Evolutionary conservation across 2,797 vertebrate genomes (phyloP), one percentile per base, ranked within the genome.

Genomic region (Dromococcyx pavoninus): DNA sequence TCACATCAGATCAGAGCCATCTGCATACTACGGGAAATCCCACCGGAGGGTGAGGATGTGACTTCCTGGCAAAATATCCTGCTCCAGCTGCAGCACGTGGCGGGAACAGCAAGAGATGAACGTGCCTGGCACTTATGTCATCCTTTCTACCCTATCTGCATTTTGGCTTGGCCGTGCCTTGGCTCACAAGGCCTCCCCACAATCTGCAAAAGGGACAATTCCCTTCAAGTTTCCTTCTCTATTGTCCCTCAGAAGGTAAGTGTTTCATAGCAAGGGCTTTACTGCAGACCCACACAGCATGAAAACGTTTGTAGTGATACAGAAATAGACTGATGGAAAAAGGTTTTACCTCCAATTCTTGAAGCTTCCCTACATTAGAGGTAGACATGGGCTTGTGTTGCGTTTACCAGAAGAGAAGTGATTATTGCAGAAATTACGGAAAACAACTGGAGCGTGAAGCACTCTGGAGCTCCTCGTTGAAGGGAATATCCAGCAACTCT

Each of bases 21-120:
- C 78, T 77, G 79, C n/a, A n/a, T 4, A 58, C 2, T 1, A 6
- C 39, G 24, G 75, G 71, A 95, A 95, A 81, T 88, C 87, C 86
- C 66, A 64, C 17, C 0, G 2, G 84, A 28, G 30, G 32, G 44
- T 70, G 51, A 83, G 43, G 62, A 89, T 51, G 50, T 69, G 82
- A 72, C 92, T 92, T 91, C 89, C 87, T 70, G 73, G 44, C 25
- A 57, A 62, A 81, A 81, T 79, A 84, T 74, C 76, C 92, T 37
- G 33, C 48, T 85, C 53, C 75, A 83, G 75, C 43, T 92, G 84
- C 51, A 61, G 62, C 2, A 13, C 21, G 77, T 2, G 7, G 62
- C 18, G 13, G 0, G 3, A 41, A 13, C 1, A 2, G 37, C 18
- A 57, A 86, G 65, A 77, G 41, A 22, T 61, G 41, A 58, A 43